phyloP scores from a whole-genome alignment of 1,140 invertebrate species.

The Drosophila murphyi region DNA sequence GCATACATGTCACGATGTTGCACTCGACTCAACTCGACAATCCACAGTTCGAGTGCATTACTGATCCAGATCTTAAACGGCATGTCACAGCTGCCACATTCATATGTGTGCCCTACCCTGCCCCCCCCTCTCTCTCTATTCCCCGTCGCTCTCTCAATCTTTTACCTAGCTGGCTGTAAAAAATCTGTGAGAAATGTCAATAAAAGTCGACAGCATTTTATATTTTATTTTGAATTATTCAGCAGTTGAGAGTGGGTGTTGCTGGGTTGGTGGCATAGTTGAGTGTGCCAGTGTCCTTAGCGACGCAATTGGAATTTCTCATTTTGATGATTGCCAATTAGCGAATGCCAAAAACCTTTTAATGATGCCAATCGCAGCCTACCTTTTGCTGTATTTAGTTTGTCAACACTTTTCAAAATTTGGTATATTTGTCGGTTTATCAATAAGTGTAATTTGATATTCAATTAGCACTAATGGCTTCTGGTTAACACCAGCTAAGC shows the following conservation, averaged over 20 bases:
- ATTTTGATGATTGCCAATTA: slow-evolving; percentile 56
- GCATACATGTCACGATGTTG: slow-evolving; percentile 27
- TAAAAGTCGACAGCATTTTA: slow-evolving; percentile 57
- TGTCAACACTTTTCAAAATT: slow-evolving; percentile 23
- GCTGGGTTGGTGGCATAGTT: not conserved
- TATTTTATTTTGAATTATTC: slow-evolving; percentile 47
- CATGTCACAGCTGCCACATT: slow-evolving; percentile 38
- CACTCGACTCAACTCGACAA: slow-evolving; percentile 17
- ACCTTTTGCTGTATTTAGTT: slow-evolving; percentile 27
- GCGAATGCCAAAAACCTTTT: slow-evolving; percentile 32
- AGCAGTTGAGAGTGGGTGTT: slow-evolving; percentile 16
- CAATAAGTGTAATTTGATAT: slow-evolving; percentile 67
- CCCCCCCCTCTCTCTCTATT: not conserved
- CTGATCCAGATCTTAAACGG: slow-evolving; percentile 42
- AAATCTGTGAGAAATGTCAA: slow-evolving; percentile 51
- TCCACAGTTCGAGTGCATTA: slow-evolving; percentile 38
- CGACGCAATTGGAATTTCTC: not conserved
- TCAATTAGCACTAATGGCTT: slow-evolving; percentile 80
- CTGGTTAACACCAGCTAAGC: slow-evolving; percentile 20
- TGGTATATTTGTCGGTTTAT: slow-evolving; percentile 4
- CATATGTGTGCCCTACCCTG: not conserved
- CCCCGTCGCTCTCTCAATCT: not conserved
- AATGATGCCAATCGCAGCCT: slow-evolving; percentile 22
- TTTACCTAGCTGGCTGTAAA: slow-evolving; percentile 24
- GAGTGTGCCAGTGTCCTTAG: not conserved